Base-by-base conservation (phyloP, 53 echinoderm and acorn worm genomes). In the Antedon mediterranea region DNA sequence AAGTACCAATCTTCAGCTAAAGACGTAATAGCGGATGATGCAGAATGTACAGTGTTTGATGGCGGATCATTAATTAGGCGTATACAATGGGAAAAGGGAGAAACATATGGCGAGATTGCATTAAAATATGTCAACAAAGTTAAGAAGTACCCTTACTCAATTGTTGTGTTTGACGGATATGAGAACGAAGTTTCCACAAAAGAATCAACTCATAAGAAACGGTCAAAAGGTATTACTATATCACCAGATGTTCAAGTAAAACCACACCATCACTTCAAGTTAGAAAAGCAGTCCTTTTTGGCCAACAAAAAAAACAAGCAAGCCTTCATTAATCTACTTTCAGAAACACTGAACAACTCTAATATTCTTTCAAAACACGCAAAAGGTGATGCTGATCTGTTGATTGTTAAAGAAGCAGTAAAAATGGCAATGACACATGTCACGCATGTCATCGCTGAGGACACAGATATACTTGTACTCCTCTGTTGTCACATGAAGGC, bases 31-130 rank as follows among this genome's bases (percentile, higher is more conserved):
- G n/a, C n/a, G n/a, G n/a, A n/a, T n/a, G n/a, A n/a, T n/a, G 18
- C 29, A 76, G 74, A 73, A n/a, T 33, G 27, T 5, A 31, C 75
- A 75, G 84, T 74, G 3, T 32, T 84, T 78, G 84, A 79, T 74
- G 84, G 84, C 30, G 84, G 79, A 28, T 72, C 85, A 37, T 76
- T 84, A 43, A 28, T 77, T 43, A 82, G 82, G 11, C 32, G 70
- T 26, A 28, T 83, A 30, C 83, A 71, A 28, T 83, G 83, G 83
- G 1, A 32, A 32, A 74, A 34, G 32, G 83, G 83, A 9, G 74
- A 71, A 29, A 73, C 79, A 11, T 84, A 71, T 33, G 41, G 73
- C 37, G 34, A 34, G 20, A 79, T 84, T 43, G 76, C 76, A 32
- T 43, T 76, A 37, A 37, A 37, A 37, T 37, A 37, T 37, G 6